A percentile compares a stretch with the other conserved stretches of the same genome.
Evolutionary conservation across 1,140 invertebrate species (phyloP).

Genomic region (Charaxes varanes): DNA sequence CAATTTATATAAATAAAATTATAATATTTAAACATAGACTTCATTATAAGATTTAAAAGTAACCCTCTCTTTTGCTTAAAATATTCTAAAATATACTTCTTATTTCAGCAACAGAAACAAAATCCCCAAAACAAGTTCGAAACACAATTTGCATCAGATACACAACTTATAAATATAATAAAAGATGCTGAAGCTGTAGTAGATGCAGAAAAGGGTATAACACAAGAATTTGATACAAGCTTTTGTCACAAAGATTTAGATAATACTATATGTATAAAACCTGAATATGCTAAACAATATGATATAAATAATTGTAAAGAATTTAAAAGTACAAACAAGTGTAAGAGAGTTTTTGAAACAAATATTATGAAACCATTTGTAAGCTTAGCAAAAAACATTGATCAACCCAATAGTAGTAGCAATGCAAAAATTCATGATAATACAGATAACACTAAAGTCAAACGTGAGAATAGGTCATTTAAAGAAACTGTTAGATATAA

Average conservation of each 20-base stretch:
- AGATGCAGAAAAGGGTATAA: conserved; percentile 25
- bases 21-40: too few relatives aligned
- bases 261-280: not conserved
- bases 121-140: conserved; percentile 38
- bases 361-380: too few relatives aligned
- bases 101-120: conserved; percentile 27
- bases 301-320: too few relatives aligned
- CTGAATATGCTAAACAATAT: too few relatives aligned
- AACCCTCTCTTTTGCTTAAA: too few relatives aligned
- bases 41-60: too few relatives aligned
- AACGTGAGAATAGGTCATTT: not conserved
- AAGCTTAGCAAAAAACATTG: too few relatives aligned
- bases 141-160: conserved; percentile 49
- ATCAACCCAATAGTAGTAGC: too few relatives aligned
- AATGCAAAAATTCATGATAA: not conserved
- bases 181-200: conserved; percentile 37
- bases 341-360: too few relatives aligned
- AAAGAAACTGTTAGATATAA: not conserved
- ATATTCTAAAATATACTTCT: too few relatives aligned
- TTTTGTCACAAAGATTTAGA: conserved; percentile 23
- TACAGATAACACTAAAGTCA: not conserved
- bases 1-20: too few relatives aligned
- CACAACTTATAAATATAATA: conserved; percentile 46
- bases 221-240: conserved; percentile 41
- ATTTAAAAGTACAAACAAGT: too few relatives aligned